Evolutionary conservation across 2,113 vertebrate species (phyloP), one percentile per base, ranked within the genome.

Genomic region (Polyodon spathula): DNA sequence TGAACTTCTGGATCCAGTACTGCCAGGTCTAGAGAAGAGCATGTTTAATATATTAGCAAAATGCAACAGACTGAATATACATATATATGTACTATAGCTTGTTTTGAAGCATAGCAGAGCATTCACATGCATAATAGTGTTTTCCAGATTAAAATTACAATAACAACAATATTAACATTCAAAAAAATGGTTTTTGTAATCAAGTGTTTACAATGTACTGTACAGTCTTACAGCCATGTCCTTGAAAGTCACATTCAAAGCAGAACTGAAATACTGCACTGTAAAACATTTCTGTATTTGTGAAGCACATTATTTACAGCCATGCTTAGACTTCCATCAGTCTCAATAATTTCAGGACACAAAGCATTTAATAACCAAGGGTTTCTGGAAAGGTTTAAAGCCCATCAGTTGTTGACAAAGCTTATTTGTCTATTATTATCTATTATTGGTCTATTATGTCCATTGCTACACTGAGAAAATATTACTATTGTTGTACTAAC

Each of bases 401-500:
- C 42, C 72, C 74, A 72, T 71, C 72, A 40, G 58, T 66, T 44
- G 55, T 9, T 48, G 67, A 70, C 66, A 63, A 71, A 57, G 69
- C 55, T 53, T 69, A 70, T 27, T 14, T 10, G 10, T 50, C 11
- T 2, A 50, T 50, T 50, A 14, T 50, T 12, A 50, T 50, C 46
- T 14, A 14, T 50, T 12, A 10, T 50, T 50, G 5, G 12, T 50
- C 9, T 50, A 12, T 50, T 50, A 2, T 14, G 12, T 3, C 5
- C 2, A 50, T 50, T 50, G 6, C 48, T 27, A 27, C 27, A 27
- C 27, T 27, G 27, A 27, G 27, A 27, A 27, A 27, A 27, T 27
- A 27, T 27, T 27, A 27, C 3, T n/a, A 14, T 4, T 50, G 3
- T 50, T 50, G 8, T 14, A n/a, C 6, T 10, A 6, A 50, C 15